Evolutionary conservation across 2,797 vertebrate genomes (phyloP).

Genomic region (Sarcophilus harrisii): DNA sequence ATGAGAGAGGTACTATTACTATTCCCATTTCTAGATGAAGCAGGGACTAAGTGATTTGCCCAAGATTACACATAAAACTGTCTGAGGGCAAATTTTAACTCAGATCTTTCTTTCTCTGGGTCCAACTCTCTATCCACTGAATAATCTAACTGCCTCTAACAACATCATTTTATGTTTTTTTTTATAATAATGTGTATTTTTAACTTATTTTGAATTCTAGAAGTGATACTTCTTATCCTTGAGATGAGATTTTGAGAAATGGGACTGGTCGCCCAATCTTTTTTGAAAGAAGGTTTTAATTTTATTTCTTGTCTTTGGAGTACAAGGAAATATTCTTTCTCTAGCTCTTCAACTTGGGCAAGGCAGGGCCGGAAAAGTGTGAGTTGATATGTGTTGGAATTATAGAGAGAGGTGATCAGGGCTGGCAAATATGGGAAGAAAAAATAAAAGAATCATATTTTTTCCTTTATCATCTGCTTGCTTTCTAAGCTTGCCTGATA

Average conservation of each 20-base stretch:
- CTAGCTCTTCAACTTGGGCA: too few species aligned
- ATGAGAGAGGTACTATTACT: too few species aligned
- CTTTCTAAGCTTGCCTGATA: neutral
- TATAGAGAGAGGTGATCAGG: neutral
- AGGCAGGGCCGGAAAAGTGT: too few species aligned
- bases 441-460: neutral
- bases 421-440: constrained; percentile 1
- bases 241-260: neutral
- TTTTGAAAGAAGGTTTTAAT: neutral
- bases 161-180: neutral
- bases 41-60: neutral
- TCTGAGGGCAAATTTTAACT: neutral
- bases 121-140: neutral
- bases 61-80: neutral
- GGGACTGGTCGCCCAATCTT: neutral
- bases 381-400: too few species aligned
- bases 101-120: neutral
- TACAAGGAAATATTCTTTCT: too few species aligned
- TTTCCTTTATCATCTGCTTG: constrained; percentile 15
- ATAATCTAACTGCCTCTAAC: neutral
- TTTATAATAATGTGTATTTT: neutral
- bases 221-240: neutral
- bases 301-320: too few species aligned
- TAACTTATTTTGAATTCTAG: neutral
- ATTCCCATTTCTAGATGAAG: too few species aligned